Percentiles rank a stretch among this genome's conserved stretches.
phyloP scores from a whole-genome alignment of 2,113 vertebrate genomes.

The Nerophis ophidion region DNA sequence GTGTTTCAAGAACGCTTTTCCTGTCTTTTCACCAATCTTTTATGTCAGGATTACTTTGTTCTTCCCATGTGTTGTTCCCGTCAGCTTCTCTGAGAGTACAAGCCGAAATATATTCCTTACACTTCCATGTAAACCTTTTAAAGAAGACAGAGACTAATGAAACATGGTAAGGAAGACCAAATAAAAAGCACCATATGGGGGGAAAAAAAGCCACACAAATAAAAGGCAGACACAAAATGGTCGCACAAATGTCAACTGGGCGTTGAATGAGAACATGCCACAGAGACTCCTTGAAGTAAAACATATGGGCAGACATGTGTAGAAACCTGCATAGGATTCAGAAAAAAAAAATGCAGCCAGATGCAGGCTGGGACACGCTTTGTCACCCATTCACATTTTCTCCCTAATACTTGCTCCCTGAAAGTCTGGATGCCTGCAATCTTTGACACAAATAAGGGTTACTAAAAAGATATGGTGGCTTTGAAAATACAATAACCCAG shows the following conservation, averaged over 20 bases:
- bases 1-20: background rate
- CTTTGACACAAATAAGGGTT: background rate
- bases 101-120: too few species aligned
- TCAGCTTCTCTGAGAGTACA: background rate
- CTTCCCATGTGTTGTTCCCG: background rate
- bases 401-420: background rate
- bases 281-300: background rate
- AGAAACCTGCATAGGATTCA: slow-evolving; percentile 2
- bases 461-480: background rate
- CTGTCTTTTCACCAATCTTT: background rate
- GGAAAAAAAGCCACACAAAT: background rate
- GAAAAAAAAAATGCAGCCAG: background rate
- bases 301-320: background rate
- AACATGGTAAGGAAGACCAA: background rate
- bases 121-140: background rate
- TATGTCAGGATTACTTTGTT: background rate
- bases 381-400: background rate
- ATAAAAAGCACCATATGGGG: background rate
- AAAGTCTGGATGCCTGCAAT: background rate
- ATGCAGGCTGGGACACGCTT: background rate
- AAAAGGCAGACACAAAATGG: background rate
- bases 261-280: background rate
- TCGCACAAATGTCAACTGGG: background rate
- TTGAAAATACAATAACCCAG: background rate
- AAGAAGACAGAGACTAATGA: background rate